Evolutionary conservation across 2,113 vertebrate genomes (phyloP), one percentile per base, ranked within the genome.

Genomic region (Urocitellus parryii): DNA sequence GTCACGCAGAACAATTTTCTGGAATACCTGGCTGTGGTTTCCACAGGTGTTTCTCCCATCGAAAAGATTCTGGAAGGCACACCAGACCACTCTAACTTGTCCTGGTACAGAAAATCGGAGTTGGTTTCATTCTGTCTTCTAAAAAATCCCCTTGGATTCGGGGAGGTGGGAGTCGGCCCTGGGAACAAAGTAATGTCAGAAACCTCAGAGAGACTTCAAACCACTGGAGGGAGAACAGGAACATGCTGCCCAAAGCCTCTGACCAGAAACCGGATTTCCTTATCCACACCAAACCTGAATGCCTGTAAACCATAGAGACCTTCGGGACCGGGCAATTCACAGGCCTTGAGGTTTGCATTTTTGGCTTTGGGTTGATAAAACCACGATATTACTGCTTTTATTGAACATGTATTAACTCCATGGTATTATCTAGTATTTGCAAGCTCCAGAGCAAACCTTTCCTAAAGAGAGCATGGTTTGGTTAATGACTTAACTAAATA

Each of bases 331-430:
- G 45, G 37, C 37, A 79, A 25, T 24, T 13, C 25, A 8, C 9
- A 45, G 22, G 9, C 17, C 37, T 39, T n/a, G 48, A 34, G 1
- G 22, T 58, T 45, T 1, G 0, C 13, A 27, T 37, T 53, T 22
- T 76, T 45, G 8, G 56, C n/a, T 56, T 34, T n/a, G 8, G n/a
- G 29, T 18, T 56, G 1, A 27, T 0, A 18, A 22, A 8, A 34
- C 24, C 8, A 0, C 0, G 0, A 7, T 1, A 2, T 37, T 8
- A 4, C 45, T 5, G 32, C 80, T 39, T 45, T n/a, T 72, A 61
- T 16, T 14, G 82, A 53, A 11, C 2, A 0, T 7, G 1, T 25
- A 63, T 63, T 27, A 63, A 27, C 65, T 42, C 17, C 48, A 27
- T 16, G 56, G 32, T 68, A 29, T 17, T 58, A 9, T 20, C 29